A percentile compares a stretch with the other conserved stretches of the same genome.
Conservation (phyloP, 2,888 invertebrate genomes). For the Emmelina monodactyla region DNA sequence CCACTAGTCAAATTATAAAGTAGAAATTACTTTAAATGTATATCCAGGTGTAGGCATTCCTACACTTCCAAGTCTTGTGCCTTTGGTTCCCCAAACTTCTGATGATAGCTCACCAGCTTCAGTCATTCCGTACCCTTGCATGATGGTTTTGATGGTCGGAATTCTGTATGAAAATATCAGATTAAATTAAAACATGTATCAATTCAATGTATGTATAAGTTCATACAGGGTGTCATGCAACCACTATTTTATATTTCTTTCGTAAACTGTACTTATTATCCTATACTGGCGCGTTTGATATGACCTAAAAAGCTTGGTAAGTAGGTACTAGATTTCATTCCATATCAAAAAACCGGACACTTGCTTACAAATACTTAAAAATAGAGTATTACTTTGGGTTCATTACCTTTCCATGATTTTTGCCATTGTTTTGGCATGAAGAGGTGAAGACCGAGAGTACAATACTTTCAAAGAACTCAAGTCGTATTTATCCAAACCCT, state of each 20-base stretch:
- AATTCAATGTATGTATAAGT: no score
- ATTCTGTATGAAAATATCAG: slow-evolving; percentile 26
- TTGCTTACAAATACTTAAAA: no score
- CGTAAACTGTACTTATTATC: no score
- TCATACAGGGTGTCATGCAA: no score
- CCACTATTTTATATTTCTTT: no score
- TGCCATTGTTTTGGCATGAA: slow-evolving; percentile 37
- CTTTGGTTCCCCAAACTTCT: slow-evolving; percentile 36
- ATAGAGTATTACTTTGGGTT: no score
- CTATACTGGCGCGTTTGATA: no score
- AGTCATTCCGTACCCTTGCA: slow-evolving; percentile 49
- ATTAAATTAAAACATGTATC: no score
- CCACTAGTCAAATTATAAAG: no score
- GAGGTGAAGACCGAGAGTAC: slow-evolving; percentile 37
- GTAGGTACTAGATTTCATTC: no score
- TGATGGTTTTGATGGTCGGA: slow-evolving; percentile 26
- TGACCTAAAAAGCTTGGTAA: no score
- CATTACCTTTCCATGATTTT: slow-evolving; percentile 35
- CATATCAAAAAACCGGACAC: no score
- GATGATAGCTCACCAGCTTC: slow-evolving; percentile 42
- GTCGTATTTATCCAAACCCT: slow-evolving; percentile 24
- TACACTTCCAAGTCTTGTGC: slow-evolving; percentile 38
- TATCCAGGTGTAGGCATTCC: slow-evolving; percentile 39
- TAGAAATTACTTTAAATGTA: slow-evolving; percentile 37
- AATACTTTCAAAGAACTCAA: slow-evolving; percentile 35